Evolutionary conservation across 2,888 invertebrate genomes (phyloP), one percentile per base, ranked within the genome.

Genomic region (Apodemia zela): DNA sequence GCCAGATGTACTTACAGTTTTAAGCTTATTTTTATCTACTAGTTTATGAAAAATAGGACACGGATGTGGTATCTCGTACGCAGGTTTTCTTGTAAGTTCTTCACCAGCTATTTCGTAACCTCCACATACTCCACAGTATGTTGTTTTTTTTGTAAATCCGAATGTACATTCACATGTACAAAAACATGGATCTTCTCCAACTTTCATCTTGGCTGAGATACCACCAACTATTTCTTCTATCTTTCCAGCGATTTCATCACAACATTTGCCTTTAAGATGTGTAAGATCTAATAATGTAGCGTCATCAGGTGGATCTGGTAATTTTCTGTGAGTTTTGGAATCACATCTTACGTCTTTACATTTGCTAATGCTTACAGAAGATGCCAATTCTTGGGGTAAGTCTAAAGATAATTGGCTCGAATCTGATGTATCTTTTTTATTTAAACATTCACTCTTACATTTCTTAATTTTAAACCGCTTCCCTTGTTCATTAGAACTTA

Each of bases 81-180:
- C 72, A 15, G 72, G 68, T 64, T 68, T 75, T 25, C 67, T 68
- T 1, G 72, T 65, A 47, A 80, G 59, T 59, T 88, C 89, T 18
- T 86, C 84, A 10, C 88, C 90, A 59, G 71, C 67, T 58, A 66
- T 69, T 76, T 89, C 88, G 65, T 79, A 90, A 6, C 91, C 91
- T 35, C 86, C 84, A 65, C 91, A 91, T 61, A 87, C 68, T 15
- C 73, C 75, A 65, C 91, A 90, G 68, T 84, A 89, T 49, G 84
- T 87, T 0, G 91, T 90, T 67, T 76, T 85, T 68, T 83, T 89
- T 18, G 73, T 74, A 67, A 85, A 87, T 18, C 81, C 85, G 75
- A 89, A 89, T 47, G 72, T 75, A 69, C 91, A 91, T 67, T 88
- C 84, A 65, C 91, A 91, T 59, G 84, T 74, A 69, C 91, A 91